Evolutionary conservation across 2,888 invertebrate genomes (phyloP), one percentile per base, ranked within the genome.

Genomic region (Plagodis pulveraria): DNA sequence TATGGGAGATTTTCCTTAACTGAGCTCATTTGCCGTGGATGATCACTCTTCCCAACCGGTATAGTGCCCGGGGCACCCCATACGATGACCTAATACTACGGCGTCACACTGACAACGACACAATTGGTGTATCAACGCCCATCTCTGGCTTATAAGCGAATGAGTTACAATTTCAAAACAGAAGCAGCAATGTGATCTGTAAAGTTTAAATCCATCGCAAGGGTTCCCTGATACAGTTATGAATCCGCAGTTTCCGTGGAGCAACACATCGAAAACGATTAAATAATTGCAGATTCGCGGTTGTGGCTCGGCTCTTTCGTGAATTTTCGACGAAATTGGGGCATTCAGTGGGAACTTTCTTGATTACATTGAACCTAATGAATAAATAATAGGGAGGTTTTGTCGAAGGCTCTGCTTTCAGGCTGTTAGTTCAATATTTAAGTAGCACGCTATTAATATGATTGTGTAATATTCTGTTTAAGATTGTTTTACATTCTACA

Each of bases 211-310:
- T 10, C 22, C 0, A 57, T 56, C 49, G 45, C 45, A 64, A 58
- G 62, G 67, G 60, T 67, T 74, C 69, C 56, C 63, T 67, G 65
- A 78, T 77, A 76, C 74, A 75, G 72, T 77, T 79, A 78, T 75
- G 71, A 77, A 75, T 78, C 76, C 80, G 70, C 81, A 80, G 84
- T 86, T 85, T 86, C 82, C 83, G 83, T 79, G 69, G 77, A 83
- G 81, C 76, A 86, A 86, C 85, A 88, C 85, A 83, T 87, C 83
- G 74, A 84, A 87, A 86, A 86, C 86, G 86, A 86, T 87, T 84
- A 87, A 89, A 89, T 89, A 87, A 89, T 86, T 84, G 85, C 81
- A 86, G 84, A 85, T 80, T 82, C 83, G 83, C 77, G 85, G 85
- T 84, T 79, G 78, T 73, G 71, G 78, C 65, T 75, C 69, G 75